Base-by-base conservation (phyloP, 2,113 vertebrate genomes). In the Bufo gargarizans region DNA sequence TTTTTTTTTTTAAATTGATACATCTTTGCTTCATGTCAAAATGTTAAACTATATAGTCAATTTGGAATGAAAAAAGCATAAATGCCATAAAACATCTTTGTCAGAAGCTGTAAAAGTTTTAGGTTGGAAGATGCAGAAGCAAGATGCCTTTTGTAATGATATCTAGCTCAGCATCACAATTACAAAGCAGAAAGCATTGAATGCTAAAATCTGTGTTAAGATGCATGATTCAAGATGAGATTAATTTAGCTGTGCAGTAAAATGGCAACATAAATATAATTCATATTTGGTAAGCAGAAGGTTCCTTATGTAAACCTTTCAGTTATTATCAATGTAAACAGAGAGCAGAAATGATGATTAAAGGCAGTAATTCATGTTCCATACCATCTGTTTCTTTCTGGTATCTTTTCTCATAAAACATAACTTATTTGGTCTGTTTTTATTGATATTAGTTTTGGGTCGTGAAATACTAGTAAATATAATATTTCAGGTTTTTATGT, bases 281-380 rank as follows among this genome's bases (percentile, higher is more conserved):
- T 83, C 71, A 84, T 83, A 88, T 77, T 77, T 65, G 14, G 47
- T 53, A 88, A 88, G 67, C 87, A 88, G 87, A 88, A 88, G 80
- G 87, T 77, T 71, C 81, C 87, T 88, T 88, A 77, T 77, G 80
- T 77, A 49, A 88, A 88, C 80, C 58, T 63, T 84, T 88, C 53
- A 65, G 69, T 88, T 83, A 83, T 88, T 77, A 88, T 84, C 80
- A 88, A n/a, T 88, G 80, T 77, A 84, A 88, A 88, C 80, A 83
- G 80, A 80, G 14, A 87, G 65, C 55, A 47, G 77, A 74, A 87
- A 87, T 82, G n/a, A 81, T 87, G 80, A 87, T 80, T 71, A 80
- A 87, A 87, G 67, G 43, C 33, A 45, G 71, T 88, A 88, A 76
- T 83, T 88, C 58, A 88, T 83, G 86, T 83, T 65, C 11, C 79